Evolutionary conservation across 2,888 invertebrate species (phyloP).

Genomic region (Rotaria sp.): DNA sequence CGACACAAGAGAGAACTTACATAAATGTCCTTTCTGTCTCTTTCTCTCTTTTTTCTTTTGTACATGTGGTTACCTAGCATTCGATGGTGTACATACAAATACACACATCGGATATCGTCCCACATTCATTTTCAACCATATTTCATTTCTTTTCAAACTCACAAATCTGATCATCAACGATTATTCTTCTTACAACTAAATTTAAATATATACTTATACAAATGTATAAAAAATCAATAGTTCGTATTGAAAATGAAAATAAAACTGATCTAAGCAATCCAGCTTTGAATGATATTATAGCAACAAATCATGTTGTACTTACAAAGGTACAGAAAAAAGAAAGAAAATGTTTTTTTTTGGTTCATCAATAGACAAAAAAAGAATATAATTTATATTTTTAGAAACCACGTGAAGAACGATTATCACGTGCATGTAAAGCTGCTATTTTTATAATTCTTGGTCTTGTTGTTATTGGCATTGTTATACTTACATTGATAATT

Average conservation of each 20-base stretch:
- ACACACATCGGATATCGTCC: background rate
- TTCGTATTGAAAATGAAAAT: background rate
- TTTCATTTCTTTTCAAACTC: conserved; percentile 17
- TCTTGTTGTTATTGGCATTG: background rate
- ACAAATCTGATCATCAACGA: conserved; percentile 8
- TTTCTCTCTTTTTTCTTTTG: background rate
- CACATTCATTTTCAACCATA: background rate
- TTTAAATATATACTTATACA: background rate
- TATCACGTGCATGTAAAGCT: background rate
- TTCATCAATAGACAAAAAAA: background rate
- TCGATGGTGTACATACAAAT: background rate
- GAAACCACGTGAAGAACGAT: background rate
- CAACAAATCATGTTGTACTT: background rate
- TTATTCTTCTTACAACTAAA: background rate
- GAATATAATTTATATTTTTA: background rate
- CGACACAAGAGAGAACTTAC: background rate
- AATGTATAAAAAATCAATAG: conserved; percentile 4
- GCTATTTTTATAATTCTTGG: background rate
- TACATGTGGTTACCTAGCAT: conserved; percentile 24
- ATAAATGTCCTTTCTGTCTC: conserved; percentile 12
- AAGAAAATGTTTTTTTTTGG: background rate
- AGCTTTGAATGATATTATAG: conserved; percentile 1
- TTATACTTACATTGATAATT: background rate
- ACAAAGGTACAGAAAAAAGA: background rate
- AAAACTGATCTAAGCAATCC: background rate